These are phyloP conservation scores for Halisarca cf. caerulea DNA, from an alignment of 37 sponge, comb jelly and placozoan genomes.

Conservation along the genomic window DNA sequence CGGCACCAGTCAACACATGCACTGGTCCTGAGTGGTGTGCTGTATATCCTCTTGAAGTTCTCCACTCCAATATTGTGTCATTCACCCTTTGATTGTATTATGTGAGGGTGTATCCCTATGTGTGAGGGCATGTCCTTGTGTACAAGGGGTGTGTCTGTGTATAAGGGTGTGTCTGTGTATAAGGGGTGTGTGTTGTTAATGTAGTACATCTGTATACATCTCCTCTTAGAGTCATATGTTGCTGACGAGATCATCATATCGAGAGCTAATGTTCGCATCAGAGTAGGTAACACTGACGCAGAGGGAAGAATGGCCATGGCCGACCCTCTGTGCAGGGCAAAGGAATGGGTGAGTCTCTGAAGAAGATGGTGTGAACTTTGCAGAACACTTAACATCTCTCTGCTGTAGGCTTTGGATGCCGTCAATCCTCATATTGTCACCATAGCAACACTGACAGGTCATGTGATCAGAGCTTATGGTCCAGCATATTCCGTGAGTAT, in stretches of 20 bases:
- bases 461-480: conserved; percentile 50
- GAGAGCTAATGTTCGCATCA: conserved; percentile 46
- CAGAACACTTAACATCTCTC: too few species aligned
- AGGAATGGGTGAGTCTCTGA: conserved; percentile 40
- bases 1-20: too few species aligned
- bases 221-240: conserved; percentile 45
- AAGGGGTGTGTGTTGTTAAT: not conserved
- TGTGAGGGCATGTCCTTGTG: not conserved
- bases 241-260: conserved; percentile 64
- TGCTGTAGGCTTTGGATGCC: conserved; percentile 23
- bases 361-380: too few species aligned
- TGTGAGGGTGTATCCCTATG: too few species aligned
- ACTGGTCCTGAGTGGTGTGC: too few species aligned
- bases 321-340: conserved; percentile 43
- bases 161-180: too few species aligned
- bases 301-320: conserved; percentile 62
- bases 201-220: not conserved
- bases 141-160: not conserved
- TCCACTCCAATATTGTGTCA: too few species aligned
- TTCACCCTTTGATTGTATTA: not conserved
- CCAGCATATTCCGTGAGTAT: conserved; percentile 43
- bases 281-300: conserved; percentile 57
- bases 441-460: conserved; percentile 58
- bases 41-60: too few species aligned
- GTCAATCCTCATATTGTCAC: conserved; percentile 39